Evolutionary conservation across 2,113 vertebrate genomes (phyloP).

Genomic region (Neogobius melanostomus): DNA sequence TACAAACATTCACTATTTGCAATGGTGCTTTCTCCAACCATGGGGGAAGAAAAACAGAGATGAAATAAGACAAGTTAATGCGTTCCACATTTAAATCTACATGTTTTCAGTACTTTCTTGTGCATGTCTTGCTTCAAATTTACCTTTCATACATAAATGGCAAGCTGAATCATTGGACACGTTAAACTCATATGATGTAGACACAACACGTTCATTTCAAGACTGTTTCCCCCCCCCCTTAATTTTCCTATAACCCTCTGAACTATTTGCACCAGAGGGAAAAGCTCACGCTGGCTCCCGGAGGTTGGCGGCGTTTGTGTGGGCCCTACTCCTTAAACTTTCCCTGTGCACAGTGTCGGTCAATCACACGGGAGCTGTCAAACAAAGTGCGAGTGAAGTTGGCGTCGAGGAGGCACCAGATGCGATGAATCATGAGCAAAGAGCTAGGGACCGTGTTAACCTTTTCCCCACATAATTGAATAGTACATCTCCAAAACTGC

Average conservation of each 20-base stretch:
- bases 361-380: conserved; percentile 6
- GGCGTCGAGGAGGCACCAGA: not conserved
- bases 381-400: not conserved
- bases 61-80: too few relatives aligned
- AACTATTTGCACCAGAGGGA: not conserved
- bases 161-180: not conserved
- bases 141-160: not conserved
- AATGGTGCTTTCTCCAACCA: too few relatives aligned
- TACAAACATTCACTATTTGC: too few relatives aligned
- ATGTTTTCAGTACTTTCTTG: not conserved
- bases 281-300: not conserved
- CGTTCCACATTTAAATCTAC: too few relatives aligned
- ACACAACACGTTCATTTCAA: not conserved
- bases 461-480: not conserved
- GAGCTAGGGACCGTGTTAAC: not conserved
- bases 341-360: not conserved
- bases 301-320: not conserved
- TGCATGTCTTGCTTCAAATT: not conserved
- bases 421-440: not conserved
- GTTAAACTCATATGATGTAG: not conserved
- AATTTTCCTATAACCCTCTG: not conserved
- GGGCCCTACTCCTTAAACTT: not conserved
- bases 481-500: not conserved
- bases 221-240: too few relatives aligned
- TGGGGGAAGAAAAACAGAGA: too few relatives aligned